Evolutionary conservation across 2,113 vertebrate species (phyloP), one percentile per base, ranked within the genome.

Genomic region (Bujurquina vittata): DNA sequence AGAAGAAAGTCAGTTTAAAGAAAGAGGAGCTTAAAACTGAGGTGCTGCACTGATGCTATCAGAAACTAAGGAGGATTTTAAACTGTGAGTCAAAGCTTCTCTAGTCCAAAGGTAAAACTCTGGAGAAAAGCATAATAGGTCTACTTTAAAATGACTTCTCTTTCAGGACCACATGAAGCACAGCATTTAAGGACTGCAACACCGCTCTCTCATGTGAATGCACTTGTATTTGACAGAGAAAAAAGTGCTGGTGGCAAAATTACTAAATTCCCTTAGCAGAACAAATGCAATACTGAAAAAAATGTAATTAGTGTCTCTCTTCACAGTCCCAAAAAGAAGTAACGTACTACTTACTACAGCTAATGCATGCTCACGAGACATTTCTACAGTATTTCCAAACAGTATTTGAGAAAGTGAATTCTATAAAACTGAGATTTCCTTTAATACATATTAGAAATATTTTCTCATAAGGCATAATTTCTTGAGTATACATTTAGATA

Each of bases 351-450:
- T 54, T 14, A 72, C 67, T 54, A 54, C 46, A 72, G 67, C 46
- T 72, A 49, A 80, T 37, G 11, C 26, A 83, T 23, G 26, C 31
- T 55, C 11, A 56, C 20, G 3, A 40, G 40, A 12, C 59, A 8
- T 72, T 62, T 72, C 26, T 33, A 72, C 52, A 54, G 26, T 54
- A 72, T 54, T 72, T 75, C 61, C 58, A 79, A 83, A 76, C 56
- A 73, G 67, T 49, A 63, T 86, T 90, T 77, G 55, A 73, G 63
- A 67, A 67, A 52, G 18, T 72, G 46, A 72, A 54, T 10, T n/a
- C 67, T 33, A 18, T 54, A 33, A 52, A 69, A 7, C 12, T 54
- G 12, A 8, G 17, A 31, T 72, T 72, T 54, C 29, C 43, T 18
- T 31, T 72, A n/a, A 26, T n/a, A 54, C 31, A 31, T 52, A 72